phyloP scores from a whole-genome alignment of 2,888 invertebrate genomes.

The Thera britannica region DNA sequence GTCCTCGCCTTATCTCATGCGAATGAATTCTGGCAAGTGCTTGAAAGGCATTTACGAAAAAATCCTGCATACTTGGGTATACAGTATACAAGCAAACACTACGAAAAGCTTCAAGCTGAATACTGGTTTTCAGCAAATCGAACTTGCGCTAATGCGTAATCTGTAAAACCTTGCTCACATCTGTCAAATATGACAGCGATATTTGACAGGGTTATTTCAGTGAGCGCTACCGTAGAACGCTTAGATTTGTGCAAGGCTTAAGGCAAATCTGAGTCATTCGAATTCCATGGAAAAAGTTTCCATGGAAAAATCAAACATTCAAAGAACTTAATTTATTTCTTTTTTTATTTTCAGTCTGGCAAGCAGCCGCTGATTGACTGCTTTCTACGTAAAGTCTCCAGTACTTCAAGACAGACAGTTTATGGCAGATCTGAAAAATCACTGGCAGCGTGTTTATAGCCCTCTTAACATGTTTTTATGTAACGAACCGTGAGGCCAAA shows the following conservation, averaged over 20 bases:
- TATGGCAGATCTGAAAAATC: slow-evolving; percentile 35
- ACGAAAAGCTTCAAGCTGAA: neutral
- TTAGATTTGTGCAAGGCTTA: too few species aligned
- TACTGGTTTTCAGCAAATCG: neutral
- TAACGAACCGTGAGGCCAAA: slow-evolving; percentile 31
- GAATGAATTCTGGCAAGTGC: slow-evolving; percentile 62
- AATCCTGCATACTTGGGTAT: neutral
- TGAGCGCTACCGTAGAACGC: too few species aligned
- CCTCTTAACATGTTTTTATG: slow-evolving; percentile 43
- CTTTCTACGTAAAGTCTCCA: slow-evolving; percentile 15
- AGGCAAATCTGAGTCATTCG: too few species aligned
- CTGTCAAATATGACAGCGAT: too few species aligned
- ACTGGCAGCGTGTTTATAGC: slow-evolving; percentile 35
- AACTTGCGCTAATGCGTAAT: neutral
- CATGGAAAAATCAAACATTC: too few species aligned
- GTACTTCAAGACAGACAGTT: slow-evolving; percentile 38
- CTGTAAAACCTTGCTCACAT: too few species aligned
- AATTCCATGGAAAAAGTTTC: too few species aligned
- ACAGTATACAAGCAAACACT: neutral
- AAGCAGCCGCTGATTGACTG: neutral
- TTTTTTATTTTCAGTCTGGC: neutral
- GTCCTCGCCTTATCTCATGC: slow-evolving; percentile 67
- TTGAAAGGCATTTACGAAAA: slow-evolving; percentile 29
- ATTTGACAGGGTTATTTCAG: too few species aligned
- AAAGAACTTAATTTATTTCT: neutral